Evolutionary conservation across 2,888 invertebrate genomes (phyloP), one percentile per base, ranked within the genome.

Genomic region (Pterostichus niger): DNA sequence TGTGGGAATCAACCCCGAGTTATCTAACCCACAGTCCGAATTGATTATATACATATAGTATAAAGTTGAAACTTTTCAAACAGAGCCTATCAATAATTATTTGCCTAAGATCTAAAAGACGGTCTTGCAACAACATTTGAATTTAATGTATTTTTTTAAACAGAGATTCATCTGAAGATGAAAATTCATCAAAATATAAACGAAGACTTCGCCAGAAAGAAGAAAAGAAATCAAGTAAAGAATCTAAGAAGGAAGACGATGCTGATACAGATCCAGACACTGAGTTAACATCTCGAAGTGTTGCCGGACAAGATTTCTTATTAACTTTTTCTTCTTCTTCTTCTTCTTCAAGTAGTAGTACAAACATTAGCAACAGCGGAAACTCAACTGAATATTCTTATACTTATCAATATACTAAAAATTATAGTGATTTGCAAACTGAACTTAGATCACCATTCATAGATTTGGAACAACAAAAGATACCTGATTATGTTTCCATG

Each of bases 401-500:
- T 82, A 85, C 86, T 10, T 90, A 90, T 75, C 90, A 90, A 86
- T 87, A 88, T 68, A 85, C 86, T n/a, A 87, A 87, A 86, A 33
- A 80, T 35, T 68, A 61, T 44, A 59, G 49, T 24, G 13, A 24
- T n/a, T 11, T 40, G 10, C 40, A 73, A 54, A 71, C 15, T 44
- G 52, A 75, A 52, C 61, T 83, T 7, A 56, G 73, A 77, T 33
- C 61, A 13, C 71, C 49, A n/a, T 88, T 86, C 78, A 85, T 82
- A 79, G 90, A 90, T 84, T 73, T 89, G 2, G 90, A 90, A 84
- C 88, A 87, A 64, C 89, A 90, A 85, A 83, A 85, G 3, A 86
- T 87, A 46, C 87, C 88, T 4, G 88, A 90, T 85, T 88, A 89
- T 64, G 89, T 88, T 9, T 87, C 88, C 61, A 89, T 89, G 89